Conservation (phyloP, 2,888 invertebrate species). For the Psylliodes chrysocephalus region DNA sequence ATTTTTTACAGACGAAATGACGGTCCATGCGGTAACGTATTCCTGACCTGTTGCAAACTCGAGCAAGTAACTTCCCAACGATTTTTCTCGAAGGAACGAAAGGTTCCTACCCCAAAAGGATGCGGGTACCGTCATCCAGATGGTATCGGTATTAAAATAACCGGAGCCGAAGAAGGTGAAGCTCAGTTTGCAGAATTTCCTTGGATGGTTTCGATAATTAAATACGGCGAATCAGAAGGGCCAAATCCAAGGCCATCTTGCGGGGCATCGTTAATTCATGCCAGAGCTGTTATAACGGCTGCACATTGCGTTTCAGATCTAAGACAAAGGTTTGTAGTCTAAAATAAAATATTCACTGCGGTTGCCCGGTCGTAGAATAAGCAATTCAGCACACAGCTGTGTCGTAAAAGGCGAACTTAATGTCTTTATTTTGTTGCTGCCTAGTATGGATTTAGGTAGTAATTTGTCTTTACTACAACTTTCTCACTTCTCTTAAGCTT, state of each 20-base stretch:
- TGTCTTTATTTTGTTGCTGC: no score
- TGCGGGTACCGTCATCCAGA: conserved; percentile 79
- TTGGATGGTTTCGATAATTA: conserved; percentile 81
- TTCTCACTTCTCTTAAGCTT: no score
- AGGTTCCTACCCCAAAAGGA: conserved; percentile 58
- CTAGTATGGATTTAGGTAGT: no score
- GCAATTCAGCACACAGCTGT: no score
- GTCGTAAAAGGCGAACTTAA: no score
- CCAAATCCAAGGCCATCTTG: conserved; percentile 64
- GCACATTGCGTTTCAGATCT: conserved; percentile 75
- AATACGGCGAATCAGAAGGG: conserved; percentile 64
- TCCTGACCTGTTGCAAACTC: conserved; percentile 69
- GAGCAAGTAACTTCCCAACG: conserved; percentile 52
- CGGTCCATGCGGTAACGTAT: conserved; percentile 63
- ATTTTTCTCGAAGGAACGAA: conserved; percentile 50
- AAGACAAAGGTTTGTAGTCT: conserved; percentile 51
- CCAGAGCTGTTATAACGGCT: conserved; percentile 78
- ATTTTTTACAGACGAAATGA: conserved; percentile 3
- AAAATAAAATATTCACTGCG: no score
- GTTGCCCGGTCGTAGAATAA: no score
- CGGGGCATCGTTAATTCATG: conserved; percentile 82
- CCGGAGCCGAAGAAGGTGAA: conserved; percentile 72
- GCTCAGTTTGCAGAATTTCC: conserved; percentile 83
- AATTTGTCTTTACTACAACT: no score
- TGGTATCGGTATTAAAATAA: conserved; percentile 79